Base-by-base conservation (phyloP, 2,113 vertebrate genomes). In the Ptyas mucosa region DNA sequence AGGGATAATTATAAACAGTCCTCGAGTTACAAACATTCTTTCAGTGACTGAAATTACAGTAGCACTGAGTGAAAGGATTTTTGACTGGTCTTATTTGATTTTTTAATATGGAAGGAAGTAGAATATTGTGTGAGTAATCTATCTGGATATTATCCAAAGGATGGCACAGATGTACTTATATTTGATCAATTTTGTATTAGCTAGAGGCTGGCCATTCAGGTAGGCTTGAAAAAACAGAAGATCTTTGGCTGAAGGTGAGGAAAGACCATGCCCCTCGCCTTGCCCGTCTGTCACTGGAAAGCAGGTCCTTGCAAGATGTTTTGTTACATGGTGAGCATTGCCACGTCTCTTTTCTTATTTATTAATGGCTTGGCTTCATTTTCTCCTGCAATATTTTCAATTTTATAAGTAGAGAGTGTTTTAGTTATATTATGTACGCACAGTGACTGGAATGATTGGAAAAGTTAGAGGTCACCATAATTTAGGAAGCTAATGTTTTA, bases 231-330 rank as follows among this genome's bases (percentile, higher is more conserved):
- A 98, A 98, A n/a, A 99, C 99, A 0, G 99, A 99, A 96, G 99
- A 99, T 94, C 97, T 99, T 89, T 99, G 99, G 99, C 96, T 99
- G 95, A 98, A 98, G 57, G 99, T 99, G 91, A 97, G 99, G 93
- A 99, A 99, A 94, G 99, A 99, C 90, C 99, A 99, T 0, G 99
- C 99, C 15, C 99, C 99, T 0, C 98, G 99, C 0, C 97, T 99
- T 52, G 99, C 99, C 1, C 98, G 99, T 2, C 98, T 99, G 52
- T 99, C 99, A 0, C 96, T 99, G 95, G 99, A 99, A 97, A 99
- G 99, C 97, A 98, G 99, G 53, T 99, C 99, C 92, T 98, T 99
- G 43, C 97, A 98, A 95, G 99, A 99, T 15, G 98, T 99, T 89
- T 97, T 99, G 94, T 96, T 99, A 88, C 97, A 99, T 0, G 99